Conservation (phyloP, 1,140 invertebrate genomes). For the Phocides pigmalion region DNA sequence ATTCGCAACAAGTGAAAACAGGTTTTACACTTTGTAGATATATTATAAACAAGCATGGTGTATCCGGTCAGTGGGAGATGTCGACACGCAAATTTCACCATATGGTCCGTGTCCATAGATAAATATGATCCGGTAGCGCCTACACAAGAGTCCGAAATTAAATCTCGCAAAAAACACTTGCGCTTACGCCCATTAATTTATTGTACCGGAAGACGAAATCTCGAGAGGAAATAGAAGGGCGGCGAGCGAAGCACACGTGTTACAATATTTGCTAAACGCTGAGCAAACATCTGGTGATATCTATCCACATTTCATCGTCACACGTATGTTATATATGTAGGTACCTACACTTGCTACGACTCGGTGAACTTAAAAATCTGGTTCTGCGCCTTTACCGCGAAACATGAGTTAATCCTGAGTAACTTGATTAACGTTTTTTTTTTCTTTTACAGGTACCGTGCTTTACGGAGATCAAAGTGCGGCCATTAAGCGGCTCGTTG, state of each 20-base stretch:
- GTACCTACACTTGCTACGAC: conserved; percentile 18
- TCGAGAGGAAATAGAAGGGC: conserved; percentile 80
- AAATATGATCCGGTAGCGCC: conserved; percentile 53
- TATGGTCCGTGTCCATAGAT: conserved; percentile 48
- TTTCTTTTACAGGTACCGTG: conserved; percentile 68
- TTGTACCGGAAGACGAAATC: conserved; percentile 80
- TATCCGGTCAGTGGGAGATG: conserved; percentile 64
- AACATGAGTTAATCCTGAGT: conserved; percentile 33
- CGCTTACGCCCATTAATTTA: conserved; percentile 70
- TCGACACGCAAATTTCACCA: conserved; percentile 49
- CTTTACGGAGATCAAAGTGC: conserved; percentile 76
- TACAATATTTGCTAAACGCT: conserved; percentile 81
- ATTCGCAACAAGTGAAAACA: conserved; percentile 66
- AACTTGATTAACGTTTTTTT: conserved; percentile 42
- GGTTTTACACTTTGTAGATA: conserved; percentile 50
- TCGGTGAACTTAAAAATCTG: conserved; percentile 29
- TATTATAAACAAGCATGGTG: conserved; percentile 52
- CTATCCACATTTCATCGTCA: conserved; percentile 59
- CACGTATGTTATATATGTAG: not conserved
- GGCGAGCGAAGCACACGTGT: conserved; percentile 75
- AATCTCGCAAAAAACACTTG: conserved; percentile 58
- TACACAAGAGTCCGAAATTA: conserved; percentile 55
- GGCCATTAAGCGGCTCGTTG: conserved; percentile 72
- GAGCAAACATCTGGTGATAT: conserved; percentile 74
- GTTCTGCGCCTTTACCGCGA: conserved; percentile 31